These are phyloP conservation scores for Sepiola atlantica DNA, from an alignment of 2,888 invertebrate genomes.

Conservation along the genomic window DNA sequence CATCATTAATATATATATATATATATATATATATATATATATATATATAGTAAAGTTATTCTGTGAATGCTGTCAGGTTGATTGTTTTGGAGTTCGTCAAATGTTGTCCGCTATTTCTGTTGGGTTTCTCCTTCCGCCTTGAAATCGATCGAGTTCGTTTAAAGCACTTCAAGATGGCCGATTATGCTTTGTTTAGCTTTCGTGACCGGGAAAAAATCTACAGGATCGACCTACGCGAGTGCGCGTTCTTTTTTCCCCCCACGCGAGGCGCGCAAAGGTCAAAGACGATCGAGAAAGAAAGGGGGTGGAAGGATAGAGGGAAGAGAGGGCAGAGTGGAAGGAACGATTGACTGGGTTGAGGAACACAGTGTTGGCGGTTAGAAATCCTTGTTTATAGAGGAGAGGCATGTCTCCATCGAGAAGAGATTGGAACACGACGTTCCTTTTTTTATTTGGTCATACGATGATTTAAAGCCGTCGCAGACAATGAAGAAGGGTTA, in stretches of 20 bases:
- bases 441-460: background rate
- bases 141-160: conserved; percentile 19
- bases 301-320: background rate
- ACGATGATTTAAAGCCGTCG: background rate
- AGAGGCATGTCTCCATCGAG: background rate
- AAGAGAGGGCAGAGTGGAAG: too few species aligned
- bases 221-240: background rate
- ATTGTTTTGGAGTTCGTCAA: background rate
- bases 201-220: background rate
- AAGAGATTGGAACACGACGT: too few species aligned
- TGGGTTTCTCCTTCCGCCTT: background rate
- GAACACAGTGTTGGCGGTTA: background rate
- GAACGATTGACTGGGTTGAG: background rate
- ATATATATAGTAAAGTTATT: background rate
- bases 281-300: background rate
- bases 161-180: conserved; percentile 22
- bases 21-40: background rate
- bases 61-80: background rate
- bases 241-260: background rate
- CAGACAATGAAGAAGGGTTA: background rate
- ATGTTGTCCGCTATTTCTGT: background rate
- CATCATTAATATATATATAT: background rate
- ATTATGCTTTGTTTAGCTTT: background rate
- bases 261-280: background rate
- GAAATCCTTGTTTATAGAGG: background rate